Evolutionary conservation across 2,113 vertebrate species (phyloP).

Genomic region (Hoplias malabaricus): DNA sequence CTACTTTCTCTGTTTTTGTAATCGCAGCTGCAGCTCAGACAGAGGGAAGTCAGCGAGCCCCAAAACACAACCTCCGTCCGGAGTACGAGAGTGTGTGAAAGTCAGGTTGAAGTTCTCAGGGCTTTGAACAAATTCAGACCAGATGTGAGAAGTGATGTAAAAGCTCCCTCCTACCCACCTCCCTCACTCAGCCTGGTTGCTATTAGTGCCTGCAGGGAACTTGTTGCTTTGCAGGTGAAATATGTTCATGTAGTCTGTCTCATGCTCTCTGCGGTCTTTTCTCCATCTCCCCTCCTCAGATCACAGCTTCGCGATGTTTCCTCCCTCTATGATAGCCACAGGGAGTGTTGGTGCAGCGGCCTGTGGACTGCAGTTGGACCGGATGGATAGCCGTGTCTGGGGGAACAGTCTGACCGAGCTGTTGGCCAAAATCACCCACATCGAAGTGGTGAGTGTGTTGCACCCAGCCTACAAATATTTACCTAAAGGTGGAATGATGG

Average conservation of each 20-base stretch:
- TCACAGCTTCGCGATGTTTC: constrained; percentile 93
- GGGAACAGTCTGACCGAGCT: constrained; percentile 84
- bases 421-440: constrained; percentile 95
- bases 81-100: constrained; percentile 67
- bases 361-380: constrained; percentile 89
- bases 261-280: background rate
- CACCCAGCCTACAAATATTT: background rate
- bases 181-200: background rate
- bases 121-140: constrained; percentile 19
- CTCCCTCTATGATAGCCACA: constrained; percentile 95
- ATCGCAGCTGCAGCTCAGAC: constrained; percentile 61
- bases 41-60: constrained; percentile 55
- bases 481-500: background rate
- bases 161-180: background rate
- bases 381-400: constrained; percentile 74
- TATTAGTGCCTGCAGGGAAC: constrained; percentile 11
- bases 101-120: constrained; percentile 51
- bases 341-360: constrained; percentile 93
- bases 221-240: constrained; percentile 17
- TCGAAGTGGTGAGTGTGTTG: constrained; percentile 88
- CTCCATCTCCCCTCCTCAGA: constrained; percentile 71
- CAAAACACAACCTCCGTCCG: constrained; percentile 45
- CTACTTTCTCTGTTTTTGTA: constrained; percentile 70
- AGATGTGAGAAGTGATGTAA: constrained; percentile 24
- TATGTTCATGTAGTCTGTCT: constrained; percentile 8